These are phyloP conservation scores for Meloidogyne hapla DNA, from an alignment of 1,140 invertebrate genomes.

Conservation along the genomic window DNA sequence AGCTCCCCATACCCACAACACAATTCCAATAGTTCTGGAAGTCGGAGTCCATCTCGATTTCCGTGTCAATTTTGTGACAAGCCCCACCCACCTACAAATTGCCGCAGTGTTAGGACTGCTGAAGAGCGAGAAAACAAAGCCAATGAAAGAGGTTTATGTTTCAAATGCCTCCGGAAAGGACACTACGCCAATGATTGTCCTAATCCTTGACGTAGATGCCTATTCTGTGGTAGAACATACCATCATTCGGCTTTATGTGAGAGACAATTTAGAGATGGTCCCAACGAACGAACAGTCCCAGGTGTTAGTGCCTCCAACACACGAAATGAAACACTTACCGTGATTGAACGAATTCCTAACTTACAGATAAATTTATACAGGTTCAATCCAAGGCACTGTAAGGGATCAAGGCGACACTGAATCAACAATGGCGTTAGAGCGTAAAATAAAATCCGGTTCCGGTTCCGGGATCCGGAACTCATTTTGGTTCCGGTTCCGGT, in stretches of 20 bases:
- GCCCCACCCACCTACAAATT: not conserved
- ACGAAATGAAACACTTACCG: not conserved
- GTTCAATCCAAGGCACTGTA: too few relatives aligned
- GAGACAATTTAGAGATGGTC: not conserved
- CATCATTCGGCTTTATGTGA: not conserved
- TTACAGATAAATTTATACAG: too few relatives aligned
- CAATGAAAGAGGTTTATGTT: not conserved
- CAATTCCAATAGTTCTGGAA: too few relatives aligned
- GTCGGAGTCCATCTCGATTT: too few relatives aligned
- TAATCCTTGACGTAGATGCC: not conserved
- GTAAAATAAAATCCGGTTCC: too few relatives aligned
- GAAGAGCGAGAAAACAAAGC: not conserved
- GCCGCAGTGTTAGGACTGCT: not conserved
- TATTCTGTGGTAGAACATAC: not conserved
- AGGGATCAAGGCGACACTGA: too few relatives aligned
- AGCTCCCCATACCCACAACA: too few relatives aligned
- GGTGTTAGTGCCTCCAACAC: not conserved
- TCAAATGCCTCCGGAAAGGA: not conserved
- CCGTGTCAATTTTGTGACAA: too few relatives aligned
- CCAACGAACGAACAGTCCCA: not conserved
- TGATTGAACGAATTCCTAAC: too few relatives aligned
- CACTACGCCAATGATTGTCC: not conserved
- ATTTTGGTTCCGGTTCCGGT: too few relatives aligned
- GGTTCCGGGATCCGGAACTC: too few relatives aligned
- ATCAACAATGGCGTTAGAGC: too few relatives aligned